Base-by-base conservation (phyloP, 2,888 invertebrate species). In the Stegophylla sp. region DNA sequence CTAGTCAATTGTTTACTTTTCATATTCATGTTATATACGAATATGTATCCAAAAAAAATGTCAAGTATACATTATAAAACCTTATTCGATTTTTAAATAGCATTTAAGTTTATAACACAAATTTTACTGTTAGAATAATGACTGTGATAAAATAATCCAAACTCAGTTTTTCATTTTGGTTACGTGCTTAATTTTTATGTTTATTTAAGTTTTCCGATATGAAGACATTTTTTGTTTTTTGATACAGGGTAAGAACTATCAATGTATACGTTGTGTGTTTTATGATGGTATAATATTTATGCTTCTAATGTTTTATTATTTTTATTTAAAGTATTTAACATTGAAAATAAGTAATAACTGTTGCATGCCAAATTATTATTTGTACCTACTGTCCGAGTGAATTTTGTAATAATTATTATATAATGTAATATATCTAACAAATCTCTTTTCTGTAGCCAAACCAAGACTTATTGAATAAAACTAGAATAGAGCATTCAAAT, bases 211-310 rank as follows among this genome's bases (percentile, higher is more conserved):
- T 71, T 79, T 71, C 20, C 61, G 13, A 61, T 79, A 69, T 41
- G 67, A 79, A 79, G 28, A 63, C 61, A 79, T 63, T 61, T 56
- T 69, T 71, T 69, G 56, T 71, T 69, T 79, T 79, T 79, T 79
- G 69, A 79, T 79, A 79, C 79, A 79, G 79, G 79, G 79, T 79
- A 79, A 79, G 61, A 79, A 71, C 51, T 71, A 79, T 79, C 61
- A 79, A 71, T 79, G 79, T 79, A 79, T 79, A 79, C 79, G 79
- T 79, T 71, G 71, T 79, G 71, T 79, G 41, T 79, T 79, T 67
- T 61, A 71, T 59, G 48, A 23, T 79, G 34, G 34, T 48, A 76
- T 76, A 53, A 76, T 51, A 9, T 56, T n/a, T 76, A 79, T 79
- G 79, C 61, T 77, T 67, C 67, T 34, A 69, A 67, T 67, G 45